phyloP scores from a whole-genome alignment of 1,140 invertebrate species.

The Steinernema feltiae region DNA sequence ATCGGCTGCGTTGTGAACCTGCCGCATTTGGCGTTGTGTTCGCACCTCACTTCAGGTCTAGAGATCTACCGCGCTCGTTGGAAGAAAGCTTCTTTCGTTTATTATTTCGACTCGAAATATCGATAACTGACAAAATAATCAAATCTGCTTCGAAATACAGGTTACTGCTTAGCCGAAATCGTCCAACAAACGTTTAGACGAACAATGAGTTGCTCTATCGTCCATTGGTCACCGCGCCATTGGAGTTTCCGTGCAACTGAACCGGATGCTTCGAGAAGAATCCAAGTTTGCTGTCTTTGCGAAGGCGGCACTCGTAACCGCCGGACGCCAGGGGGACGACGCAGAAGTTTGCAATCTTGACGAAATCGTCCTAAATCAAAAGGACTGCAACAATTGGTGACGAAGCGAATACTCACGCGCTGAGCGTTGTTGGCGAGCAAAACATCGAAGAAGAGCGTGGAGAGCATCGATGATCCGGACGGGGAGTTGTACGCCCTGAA shows the following conservation, averaged over 20 bases:
- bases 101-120: no score
- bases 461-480: background rate
- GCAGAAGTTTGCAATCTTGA: slow-evolving; percentile 1
- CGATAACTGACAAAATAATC: no score
- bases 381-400: background rate
- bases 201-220: no score
- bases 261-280: background rate
- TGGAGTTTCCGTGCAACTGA: background rate
- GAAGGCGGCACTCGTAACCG: background rate
- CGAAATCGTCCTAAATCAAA: background rate
- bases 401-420: background rate
- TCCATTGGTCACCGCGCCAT: no score
- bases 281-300: background rate
- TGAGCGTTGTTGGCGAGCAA: background rate
- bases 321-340: background rate
- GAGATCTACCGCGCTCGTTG: no score
- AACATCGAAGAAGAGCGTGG: background rate
- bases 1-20: no score
- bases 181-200: no score
- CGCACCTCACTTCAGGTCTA: no score
- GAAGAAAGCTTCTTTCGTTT: no score
- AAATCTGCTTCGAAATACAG: no score
- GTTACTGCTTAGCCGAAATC: no score
- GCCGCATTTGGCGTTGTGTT: no score
- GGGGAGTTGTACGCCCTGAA: background rate